phyloP scores from a whole-genome alignment of 2,113 vertebrate genomes.

The Microtus ochrogaster region DNA sequence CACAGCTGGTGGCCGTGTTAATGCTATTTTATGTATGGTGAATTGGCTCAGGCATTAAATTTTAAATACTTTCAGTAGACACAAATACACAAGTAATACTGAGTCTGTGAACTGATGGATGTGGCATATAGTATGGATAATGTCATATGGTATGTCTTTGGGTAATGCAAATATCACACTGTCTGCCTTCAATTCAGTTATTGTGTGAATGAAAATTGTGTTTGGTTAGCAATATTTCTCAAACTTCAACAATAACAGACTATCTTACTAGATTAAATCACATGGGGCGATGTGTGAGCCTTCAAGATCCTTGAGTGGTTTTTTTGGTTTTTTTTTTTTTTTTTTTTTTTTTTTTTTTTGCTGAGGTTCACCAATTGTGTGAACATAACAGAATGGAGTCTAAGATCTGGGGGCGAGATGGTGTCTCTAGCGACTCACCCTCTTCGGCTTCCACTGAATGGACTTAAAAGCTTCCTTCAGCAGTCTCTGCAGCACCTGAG shows the following conservation, averaged over 20 bases:
- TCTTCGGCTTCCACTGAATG: background rate
- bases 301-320: background rate
- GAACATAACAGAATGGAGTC: background rate
- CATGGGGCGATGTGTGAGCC: background rate
- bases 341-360: conserved; percentile 24
- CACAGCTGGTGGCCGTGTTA: background rate
- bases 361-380: background rate
- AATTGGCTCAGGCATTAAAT: too few relatives aligned
- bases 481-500: background rate
- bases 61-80: background rate
- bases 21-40: background rate
- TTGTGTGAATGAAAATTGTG: background rate
- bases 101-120: background rate
- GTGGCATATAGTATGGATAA: background rate
- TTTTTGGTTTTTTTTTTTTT: conserved; percentile 44
- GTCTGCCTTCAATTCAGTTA: background rate
- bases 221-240: background rate
- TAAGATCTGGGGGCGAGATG: background rate
- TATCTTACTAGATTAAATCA: background rate
- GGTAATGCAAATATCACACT: background rate
- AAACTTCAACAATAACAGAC: background rate
- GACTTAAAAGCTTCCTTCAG: background rate
- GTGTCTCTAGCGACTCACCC: background rate
- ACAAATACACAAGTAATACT: background rate
- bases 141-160: background rate